These are phyloP conservation scores for Acrocephalus kingi DNA, from an alignment of 2,113 vertebrate genomes.

Conservation along the genomic window DNA sequence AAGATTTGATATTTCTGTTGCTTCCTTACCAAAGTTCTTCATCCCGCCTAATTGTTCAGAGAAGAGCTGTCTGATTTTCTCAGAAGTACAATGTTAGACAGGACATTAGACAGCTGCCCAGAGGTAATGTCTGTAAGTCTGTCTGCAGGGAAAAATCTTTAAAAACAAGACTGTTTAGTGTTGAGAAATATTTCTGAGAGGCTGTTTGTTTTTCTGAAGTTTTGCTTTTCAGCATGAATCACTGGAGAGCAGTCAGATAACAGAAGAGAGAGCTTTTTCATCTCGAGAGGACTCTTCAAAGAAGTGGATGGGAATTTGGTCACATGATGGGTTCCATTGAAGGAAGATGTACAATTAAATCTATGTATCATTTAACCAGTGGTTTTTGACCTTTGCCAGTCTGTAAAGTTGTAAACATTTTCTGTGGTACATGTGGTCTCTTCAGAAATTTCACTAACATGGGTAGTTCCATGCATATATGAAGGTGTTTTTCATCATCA, in stretches of 20 bases:
- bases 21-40: background rate
- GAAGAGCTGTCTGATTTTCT: background rate
- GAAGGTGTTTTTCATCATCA: background rate
- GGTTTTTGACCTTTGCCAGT: background rate
- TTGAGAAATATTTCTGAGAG: conserved; percentile 19
- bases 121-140: background rate
- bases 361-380: background rate
- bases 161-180: background rate
- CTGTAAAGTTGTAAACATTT: background rate
- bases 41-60: background rate
- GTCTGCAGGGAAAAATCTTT: background rate
- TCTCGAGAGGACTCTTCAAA: conserved; percentile 4
- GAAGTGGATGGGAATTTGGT: background rate
- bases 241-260: background rate
- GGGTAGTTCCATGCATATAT: background rate
- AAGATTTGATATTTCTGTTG: background rate
- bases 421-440: background rate
- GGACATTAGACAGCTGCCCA: background rate
- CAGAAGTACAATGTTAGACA: background rate
- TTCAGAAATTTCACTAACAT: background rate
- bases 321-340: background rate
- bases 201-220: background rate
- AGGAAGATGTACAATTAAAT: background rate
- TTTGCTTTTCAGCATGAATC: background rate
- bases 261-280: conserved; percentile 9